Conservation (phyloP, 1,140 invertebrate species). For the Nymphalis io region DNA sequence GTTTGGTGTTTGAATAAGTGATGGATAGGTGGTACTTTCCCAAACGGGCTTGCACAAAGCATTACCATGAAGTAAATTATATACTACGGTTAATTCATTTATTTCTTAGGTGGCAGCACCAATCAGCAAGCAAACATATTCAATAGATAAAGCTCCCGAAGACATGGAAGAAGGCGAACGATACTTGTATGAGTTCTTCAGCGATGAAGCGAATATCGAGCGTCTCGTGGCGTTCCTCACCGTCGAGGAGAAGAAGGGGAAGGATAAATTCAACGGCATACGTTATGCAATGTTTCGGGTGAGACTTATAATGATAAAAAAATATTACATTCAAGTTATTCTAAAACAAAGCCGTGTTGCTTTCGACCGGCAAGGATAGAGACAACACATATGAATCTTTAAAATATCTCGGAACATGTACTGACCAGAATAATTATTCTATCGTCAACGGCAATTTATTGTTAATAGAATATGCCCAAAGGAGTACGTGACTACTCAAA, state of each 20-base stretch:
- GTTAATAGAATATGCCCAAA: too few species aligned
- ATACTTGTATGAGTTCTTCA: slow-evolving; percentile 87
- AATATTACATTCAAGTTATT: background rate
- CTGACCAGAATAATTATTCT: too few species aligned
- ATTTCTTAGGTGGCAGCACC: slow-evolving; percentile 60
- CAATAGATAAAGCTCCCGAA: slow-evolving; percentile 56
- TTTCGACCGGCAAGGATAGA: too few species aligned
- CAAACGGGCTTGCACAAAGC: too few species aligned
- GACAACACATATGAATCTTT: too few species aligned
- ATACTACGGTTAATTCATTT: background rate
- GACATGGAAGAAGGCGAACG: slow-evolving; percentile 83
- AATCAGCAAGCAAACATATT: slow-evolving; percentile 51
- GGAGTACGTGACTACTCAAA: too few species aligned
- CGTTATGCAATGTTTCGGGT: slow-evolving; percentile 88
- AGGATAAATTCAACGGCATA: slow-evolving; percentile 88
- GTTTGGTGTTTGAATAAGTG: too few species aligned
- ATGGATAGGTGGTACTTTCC: too few species aligned
- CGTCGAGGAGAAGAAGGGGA: slow-evolving; percentile 93
- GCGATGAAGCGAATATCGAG: slow-evolving; percentile 85
- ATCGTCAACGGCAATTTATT: too few species aligned
- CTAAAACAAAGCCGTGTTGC: too few species aligned
- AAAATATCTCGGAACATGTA: too few species aligned
- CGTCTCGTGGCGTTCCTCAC: slow-evolving; percentile 88
- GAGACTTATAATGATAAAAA: slow-evolving; percentile 46
- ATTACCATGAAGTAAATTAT: background rate